phyloP scores from a whole-genome alignment of 2,888 invertebrate genomes.

The Choristoneura rosaceana region DNA sequence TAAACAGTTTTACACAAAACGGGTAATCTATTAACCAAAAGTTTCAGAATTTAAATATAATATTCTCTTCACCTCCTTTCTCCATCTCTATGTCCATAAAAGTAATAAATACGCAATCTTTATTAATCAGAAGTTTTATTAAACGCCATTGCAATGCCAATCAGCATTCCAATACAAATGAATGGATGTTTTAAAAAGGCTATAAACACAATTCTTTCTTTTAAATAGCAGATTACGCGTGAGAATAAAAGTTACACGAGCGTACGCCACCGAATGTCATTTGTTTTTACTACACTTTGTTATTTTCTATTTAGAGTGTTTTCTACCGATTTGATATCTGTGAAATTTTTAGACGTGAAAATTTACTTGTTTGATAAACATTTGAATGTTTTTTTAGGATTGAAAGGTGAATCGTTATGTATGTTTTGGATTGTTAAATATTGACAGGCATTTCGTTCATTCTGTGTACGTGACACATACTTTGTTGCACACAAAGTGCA shows the following conservation, averaged over 20 bases:
- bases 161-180: neutral
- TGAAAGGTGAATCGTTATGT: no score
- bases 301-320: neutral
- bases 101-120: neutral
- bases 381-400: neutral
- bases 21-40: no score
- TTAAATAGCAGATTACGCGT: neutral
- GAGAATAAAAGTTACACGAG: neutral
- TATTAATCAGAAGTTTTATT: neutral
- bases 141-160: no score
- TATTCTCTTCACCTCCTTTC: no score
- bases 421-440: no score
- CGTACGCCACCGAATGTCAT: neutral
- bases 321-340: neutral
- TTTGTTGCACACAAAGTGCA: neutral
- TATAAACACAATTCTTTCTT: neutral
- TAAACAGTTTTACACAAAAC: no score
- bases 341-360: neutral
- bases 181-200: slow-evolving; percentile 2
- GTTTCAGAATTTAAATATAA: neutral
- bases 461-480: slow-evolving; percentile 5
- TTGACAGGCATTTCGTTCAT: neutral
- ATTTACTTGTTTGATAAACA: neutral
- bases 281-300: neutral
- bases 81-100: neutral